These are phyloP conservation scores for Riparia riparia DNA, from an alignment of 2,113 vertebrate genomes.

Conservation along the genomic window DNA sequence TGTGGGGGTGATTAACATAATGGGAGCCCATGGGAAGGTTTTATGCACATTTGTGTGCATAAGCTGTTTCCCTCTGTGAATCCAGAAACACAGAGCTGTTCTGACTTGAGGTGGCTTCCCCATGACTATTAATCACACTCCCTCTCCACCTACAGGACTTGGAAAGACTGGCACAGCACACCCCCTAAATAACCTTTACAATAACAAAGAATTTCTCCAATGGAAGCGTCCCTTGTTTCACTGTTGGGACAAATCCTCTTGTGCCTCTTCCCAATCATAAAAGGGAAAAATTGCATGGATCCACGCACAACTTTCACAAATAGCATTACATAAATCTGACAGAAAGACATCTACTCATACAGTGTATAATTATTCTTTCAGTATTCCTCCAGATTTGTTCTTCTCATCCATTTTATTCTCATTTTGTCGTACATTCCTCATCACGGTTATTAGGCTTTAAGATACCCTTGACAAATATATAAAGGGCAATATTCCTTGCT, in stretches of 20 bases:
- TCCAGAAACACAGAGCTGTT: neutral
- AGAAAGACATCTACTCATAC: neutral
- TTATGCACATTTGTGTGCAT: neutral
- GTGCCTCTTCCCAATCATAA: neutral
- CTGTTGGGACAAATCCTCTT: neutral
- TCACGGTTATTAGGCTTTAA: conserved; percentile 34
- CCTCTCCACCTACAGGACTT: neutral
- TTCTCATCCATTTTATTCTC: conserved; percentile 19
- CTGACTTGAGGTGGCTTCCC: neutral
- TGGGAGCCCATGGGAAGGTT: neutral
- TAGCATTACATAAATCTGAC: neutral
- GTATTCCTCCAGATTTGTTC: neutral
- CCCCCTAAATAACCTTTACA: neutral
- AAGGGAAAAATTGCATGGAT: neutral
- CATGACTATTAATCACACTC: neutral
- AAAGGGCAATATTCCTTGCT: conserved; percentile 10
- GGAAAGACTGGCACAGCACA: neutral
- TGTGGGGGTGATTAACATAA: neutral
- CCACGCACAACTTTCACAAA: neutral
- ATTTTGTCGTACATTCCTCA: neutral
- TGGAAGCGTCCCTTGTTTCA: neutral
- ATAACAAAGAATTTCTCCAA: neutral
- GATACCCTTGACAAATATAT: conserved; percentile 31
- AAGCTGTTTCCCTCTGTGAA: neutral
- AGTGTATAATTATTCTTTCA: neutral